Evolutionary conservation across 2,113 vertebrate species (phyloP), one percentile per base, ranked within the genome.

Genomic region (Lepus europaeus): DNA sequence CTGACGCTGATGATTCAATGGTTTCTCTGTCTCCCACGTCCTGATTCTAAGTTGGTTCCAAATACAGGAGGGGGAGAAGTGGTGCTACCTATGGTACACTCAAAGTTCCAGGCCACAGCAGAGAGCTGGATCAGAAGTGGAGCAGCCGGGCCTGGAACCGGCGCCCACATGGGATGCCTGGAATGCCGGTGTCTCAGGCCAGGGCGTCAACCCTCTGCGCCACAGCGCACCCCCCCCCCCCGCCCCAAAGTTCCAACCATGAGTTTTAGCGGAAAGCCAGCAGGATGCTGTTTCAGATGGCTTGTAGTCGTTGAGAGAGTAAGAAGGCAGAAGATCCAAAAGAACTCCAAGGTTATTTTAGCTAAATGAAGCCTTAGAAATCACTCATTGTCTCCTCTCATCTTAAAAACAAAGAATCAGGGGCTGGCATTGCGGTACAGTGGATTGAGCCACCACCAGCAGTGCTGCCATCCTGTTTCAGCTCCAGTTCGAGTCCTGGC

Each of bases 331-430:
- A 91, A 94, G 56, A 94, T 29, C 4, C 25, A 87, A 9, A 82
- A 16, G 45, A 92, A 86, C 96, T 79, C 66, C 76, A 78, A 51
- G 80, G 79, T 36, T 17, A 13, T 53, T 78, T 84, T 81, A 85
- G 88, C 78, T 70, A 80, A 77, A 78, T 49, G 25, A n/a, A 66
- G 69, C 53, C 83, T 89, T 89, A 93, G 56, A 96, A 95, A 89
- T 29, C 25, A 89, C 51, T 59, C 33, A 29, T 33, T 89, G 39
- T 92, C 8, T 63, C 45, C 13, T 84, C 31, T 72, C 27, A 3
- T 7, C 16, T 76, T 86, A 89, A 39, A 89, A 36, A 56, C 56
- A 59, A 19, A 19, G 17, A 59, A 14, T 59, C 56, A 59, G 56
- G 56, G 56, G 17, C 56, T 17, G 12, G 56, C 56, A 59, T 59